Percentiles rank a stretch among this genome's conserved stretches.
Evolutionary conservation across 2,797 vertebrate species (phyloP).

Genomic region (Mus minutoides): DNA sequence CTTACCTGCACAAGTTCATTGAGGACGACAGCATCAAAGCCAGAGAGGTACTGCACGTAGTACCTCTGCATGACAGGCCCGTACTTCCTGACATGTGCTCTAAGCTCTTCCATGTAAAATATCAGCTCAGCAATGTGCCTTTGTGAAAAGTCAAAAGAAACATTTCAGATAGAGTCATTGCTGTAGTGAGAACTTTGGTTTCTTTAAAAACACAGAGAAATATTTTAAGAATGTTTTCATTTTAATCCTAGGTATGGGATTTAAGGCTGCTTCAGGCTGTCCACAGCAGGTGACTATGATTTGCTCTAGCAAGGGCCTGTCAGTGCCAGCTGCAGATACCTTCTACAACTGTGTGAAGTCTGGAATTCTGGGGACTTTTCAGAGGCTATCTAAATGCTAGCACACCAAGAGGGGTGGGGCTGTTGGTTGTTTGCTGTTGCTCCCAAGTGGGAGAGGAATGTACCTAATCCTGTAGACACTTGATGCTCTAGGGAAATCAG

Average conservation of each 20-base stretch:
- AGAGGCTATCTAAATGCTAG: no score
- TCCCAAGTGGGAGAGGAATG: no score
- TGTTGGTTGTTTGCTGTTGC: no score
- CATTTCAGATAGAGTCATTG: slow-evolving; percentile 50
- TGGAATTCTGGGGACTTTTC: no score
- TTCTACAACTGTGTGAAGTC: no score
- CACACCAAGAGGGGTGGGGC: no score
- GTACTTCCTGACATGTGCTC: slow-evolving; percentile 96
- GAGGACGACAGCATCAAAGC: slow-evolving; percentile 98
- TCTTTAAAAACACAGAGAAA: not conserved
- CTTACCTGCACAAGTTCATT: slow-evolving; percentile 98
- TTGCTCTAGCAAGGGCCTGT: no score
- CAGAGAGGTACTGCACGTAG: slow-evolving; percentile 98
- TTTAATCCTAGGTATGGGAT: not conserved
- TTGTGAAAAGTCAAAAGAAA: slow-evolving; percentile 47
- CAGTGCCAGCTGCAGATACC: no score
- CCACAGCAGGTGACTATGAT: no score
- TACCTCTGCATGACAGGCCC: slow-evolving; percentile 99
- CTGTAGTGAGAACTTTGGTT: not conserved
- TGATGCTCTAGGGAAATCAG: no score
- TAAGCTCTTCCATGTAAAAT: slow-evolving; percentile 99
- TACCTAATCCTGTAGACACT: no score
- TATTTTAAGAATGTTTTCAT: not conserved
- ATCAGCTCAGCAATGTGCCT: slow-evolving; percentile 98
- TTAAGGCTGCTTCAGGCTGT: no score